Percentiles rank a stretch among this genome's conserved stretches.
phyloP scores from a whole-genome alignment of 2,888 invertebrate species.

The Zaprionus bogoriensis region DNA sequence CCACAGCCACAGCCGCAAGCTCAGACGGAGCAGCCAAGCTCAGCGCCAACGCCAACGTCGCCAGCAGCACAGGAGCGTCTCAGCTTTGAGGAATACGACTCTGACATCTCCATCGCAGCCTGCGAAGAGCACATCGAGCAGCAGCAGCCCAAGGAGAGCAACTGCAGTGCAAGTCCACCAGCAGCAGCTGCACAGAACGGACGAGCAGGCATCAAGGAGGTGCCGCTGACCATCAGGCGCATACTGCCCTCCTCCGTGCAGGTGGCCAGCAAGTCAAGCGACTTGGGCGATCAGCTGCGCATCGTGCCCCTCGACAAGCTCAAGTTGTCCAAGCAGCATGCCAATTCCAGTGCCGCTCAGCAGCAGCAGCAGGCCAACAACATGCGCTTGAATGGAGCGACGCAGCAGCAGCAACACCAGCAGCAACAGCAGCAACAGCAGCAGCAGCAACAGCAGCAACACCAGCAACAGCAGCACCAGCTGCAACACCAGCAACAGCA shows the following conservation, averaged over 20 bases:
- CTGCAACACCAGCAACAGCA: background rate
- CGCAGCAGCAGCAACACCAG: background rate
- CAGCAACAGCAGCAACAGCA: background rate
- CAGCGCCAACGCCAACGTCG: background rate
- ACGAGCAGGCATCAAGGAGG: slow-evolving; percentile 26
- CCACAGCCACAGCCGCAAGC: too few relatives aligned
- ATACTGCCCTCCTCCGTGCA: slow-evolving; percentile 21
- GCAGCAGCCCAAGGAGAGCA: background rate
- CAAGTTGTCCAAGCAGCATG: slow-evolving; percentile 5
- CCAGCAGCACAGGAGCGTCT: too few relatives aligned
- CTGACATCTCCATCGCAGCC: too few relatives aligned
- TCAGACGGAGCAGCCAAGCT: slow-evolving; percentile 1
- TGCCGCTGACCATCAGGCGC: slow-evolving; percentile 23
- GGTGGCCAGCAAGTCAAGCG: slow-evolving; percentile 13
- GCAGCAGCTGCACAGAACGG: background rate
- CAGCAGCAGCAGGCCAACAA: background rate
- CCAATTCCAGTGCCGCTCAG: slow-evolving; percentile 9
- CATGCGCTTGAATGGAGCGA: background rate
- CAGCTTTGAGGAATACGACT: too few relatives aligned
- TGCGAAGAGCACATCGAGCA: too few relatives aligned
- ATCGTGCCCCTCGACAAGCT: slow-evolving; percentile 54
- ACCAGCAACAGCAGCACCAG: background rate
- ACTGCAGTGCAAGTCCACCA: background rate
- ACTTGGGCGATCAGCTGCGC: slow-evolving; percentile 43
- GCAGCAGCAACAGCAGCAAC: background rate